Conservation (phyloP, 1,140 invertebrate species). For the Macrosteles quadrilineatus region DNA sequence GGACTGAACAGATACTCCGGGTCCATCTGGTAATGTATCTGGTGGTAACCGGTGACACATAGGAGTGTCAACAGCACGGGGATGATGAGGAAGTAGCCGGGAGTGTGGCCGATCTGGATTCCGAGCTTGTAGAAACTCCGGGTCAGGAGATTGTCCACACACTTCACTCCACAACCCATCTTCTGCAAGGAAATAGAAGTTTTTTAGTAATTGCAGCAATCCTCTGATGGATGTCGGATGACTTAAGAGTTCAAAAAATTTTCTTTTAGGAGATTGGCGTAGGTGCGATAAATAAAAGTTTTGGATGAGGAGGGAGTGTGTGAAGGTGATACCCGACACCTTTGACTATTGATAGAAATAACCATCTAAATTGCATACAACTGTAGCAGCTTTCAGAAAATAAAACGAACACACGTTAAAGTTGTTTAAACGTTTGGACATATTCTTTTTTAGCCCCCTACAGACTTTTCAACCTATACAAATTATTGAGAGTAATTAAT, state of each 20-base stretch:
- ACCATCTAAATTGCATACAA: no score
- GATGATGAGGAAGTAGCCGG: conserved; percentile 86
- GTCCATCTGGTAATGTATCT: conserved; percentile 85
- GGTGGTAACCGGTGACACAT: conserved; percentile 84
- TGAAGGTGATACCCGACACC: not conserved
- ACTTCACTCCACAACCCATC: conserved; percentile 24
- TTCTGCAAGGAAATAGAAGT: not conserved
- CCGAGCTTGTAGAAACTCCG: conserved; percentile 81
- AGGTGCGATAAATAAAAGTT: not conserved
- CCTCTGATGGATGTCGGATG: not conserved
- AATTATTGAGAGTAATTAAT: no score
- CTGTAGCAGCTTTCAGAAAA: no score
- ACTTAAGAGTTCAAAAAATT: not conserved
- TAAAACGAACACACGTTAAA: no score
- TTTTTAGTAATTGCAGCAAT: not conserved
- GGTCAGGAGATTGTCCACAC: conserved; percentile 74
- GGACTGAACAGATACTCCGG: conserved; percentile 92
- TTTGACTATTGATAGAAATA: not conserved
- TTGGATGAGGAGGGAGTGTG: not conserved
- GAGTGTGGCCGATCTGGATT: conserved; percentile 73
- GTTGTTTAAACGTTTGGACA: no score
- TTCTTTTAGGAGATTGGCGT: not conserved
- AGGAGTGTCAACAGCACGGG: conserved; percentile 78
- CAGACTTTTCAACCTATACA: no score
- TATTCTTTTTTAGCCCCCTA: no score